phyloP scores from a whole-genome alignment of 2,888 invertebrate species.

The Linyphia triangularis region DNA sequence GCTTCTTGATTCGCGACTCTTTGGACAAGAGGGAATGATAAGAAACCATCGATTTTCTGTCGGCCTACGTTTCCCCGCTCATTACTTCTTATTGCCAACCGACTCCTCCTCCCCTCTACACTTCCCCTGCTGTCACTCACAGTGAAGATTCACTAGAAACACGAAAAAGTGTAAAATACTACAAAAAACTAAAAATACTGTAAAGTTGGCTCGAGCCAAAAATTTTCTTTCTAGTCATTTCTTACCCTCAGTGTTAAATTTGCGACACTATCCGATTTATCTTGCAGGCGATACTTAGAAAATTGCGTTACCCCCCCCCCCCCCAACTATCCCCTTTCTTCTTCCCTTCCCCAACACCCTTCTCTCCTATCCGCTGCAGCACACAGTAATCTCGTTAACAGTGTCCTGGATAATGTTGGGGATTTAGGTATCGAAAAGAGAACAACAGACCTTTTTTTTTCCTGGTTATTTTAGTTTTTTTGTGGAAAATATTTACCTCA shows the following conservation, averaged over 20 bases:
- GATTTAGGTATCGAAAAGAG: slow-evolving; percentile 16
- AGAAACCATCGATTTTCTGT: slow-evolving; percentile 62
- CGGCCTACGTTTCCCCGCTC: slow-evolving; percentile 17
- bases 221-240: slow-evolving; percentile 20
- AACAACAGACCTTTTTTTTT: neutral
- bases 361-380: neutral
- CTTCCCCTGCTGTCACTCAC: slow-evolving; percentile 16
- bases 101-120: too few relatives aligned
- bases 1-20: slow-evolving; percentile 30
- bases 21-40: slow-evolving; percentile 58
- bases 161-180: neutral
- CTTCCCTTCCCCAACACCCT: neutral
- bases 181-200: neutral
- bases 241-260: slow-evolving; percentile 49
- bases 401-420: slow-evolving; percentile 35
- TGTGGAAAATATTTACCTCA: too few relatives aligned
- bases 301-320: slow-evolving; percentile 29
- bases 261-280: slow-evolving; percentile 32
- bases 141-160: neutral
- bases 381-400: slow-evolving; percentile 59
- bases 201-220: slow-evolving; percentile 22
- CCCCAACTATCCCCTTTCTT: too few relatives aligned
- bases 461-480: too few relatives aligned
- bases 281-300: slow-evolving; percentile 53
- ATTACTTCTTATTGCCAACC: slow-evolving; percentile 50